Percentiles rank a stretch among this genome's conserved stretches.
These are phyloP conservation scores for Actinemys pallida DNA, from an alignment of 2,113 vertebrate genomes.

Conservation along the genomic window DNA sequence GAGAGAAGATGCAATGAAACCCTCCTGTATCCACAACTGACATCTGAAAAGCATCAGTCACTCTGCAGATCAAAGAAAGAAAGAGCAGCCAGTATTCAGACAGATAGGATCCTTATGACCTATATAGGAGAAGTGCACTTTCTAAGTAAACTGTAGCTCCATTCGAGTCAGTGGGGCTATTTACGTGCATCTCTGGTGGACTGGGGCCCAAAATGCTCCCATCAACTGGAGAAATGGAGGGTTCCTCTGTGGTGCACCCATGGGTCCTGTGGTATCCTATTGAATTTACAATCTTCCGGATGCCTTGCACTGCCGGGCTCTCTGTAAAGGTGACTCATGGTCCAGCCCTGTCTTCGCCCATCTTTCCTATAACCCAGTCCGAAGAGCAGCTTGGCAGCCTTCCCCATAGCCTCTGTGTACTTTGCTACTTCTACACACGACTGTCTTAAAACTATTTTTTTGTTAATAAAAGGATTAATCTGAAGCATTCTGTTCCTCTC, in stretches of 20 bases:
- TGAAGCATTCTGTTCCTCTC: background rate
- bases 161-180: background rate
- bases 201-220: background rate
- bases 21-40: too few relatives aligned
- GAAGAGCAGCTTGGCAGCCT: background rate
- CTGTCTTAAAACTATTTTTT: slow-evolving; percentile 64
- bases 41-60: too few relatives aligned
- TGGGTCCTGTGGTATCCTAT: background rate
- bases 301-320: background rate
- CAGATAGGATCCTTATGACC: too few relatives aligned
- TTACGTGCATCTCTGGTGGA: background rate
- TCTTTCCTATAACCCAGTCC: background rate
- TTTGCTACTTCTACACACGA: slow-evolving; percentile 59
- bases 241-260: background rate
- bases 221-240: background rate
- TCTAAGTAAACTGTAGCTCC: background rate
- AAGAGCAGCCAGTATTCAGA: too few relatives aligned
- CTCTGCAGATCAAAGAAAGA: too few relatives aligned
- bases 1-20: too few relatives aligned
- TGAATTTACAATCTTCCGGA: background rate
- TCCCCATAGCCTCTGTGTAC: background rate
- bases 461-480: slow-evolving; percentile 40
- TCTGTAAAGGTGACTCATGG: background rate
- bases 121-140: too few relatives aligned
- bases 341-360: background rate